A percentile compares a stretch with the other conserved stretches of the same genome.
phyloP scores from a whole-genome alignment of 2,113 vertebrate species.

The Sinocyclocheilus anshuiensis region DNA sequence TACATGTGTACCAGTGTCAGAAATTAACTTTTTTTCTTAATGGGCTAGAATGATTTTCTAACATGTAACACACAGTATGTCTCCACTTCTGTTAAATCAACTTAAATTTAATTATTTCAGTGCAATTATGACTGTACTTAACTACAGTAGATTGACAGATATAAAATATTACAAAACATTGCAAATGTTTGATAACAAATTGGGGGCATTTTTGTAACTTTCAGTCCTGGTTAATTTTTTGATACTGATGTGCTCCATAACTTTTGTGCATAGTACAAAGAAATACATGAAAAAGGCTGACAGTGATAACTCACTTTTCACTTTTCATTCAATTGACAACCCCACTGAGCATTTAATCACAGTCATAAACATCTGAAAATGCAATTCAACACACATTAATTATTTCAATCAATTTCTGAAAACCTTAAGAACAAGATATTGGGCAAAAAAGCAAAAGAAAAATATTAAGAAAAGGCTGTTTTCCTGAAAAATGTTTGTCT shows the following conservation, averaged over 20 bases:
- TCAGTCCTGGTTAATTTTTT: neutral
- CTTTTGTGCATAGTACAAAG: neutral
- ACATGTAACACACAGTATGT: neutral
- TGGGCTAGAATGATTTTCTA: neutral
- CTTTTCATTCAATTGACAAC: conserved; percentile 9
- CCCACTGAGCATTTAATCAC: neutral
- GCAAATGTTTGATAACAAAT: neutral
- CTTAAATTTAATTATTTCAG: neutral
- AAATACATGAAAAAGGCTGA: neutral
- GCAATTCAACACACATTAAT: conserved; percentile 11
- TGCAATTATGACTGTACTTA: neutral
- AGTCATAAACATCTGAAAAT: conserved; percentile 33
- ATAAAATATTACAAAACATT: neutral
- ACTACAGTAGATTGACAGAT: neutral
- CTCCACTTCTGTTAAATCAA: neutral
- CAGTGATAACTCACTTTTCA: neutral
- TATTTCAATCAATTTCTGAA: conserved; percentile 4
- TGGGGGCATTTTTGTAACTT: neutral
- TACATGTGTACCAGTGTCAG: neutral
- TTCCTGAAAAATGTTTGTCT: neutral
- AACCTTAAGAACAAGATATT: neutral
- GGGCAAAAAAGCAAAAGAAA: neutral
- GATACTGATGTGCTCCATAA: neutral
- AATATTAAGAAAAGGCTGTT: neutral
- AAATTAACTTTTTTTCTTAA: neutral